A percentile compares a stretch with the other conserved stretches of the same genome.
phyloP scores from a whole-genome alignment of 92 coral and sea anemone genomes.

The Umimayanthus kanabou region DNA sequence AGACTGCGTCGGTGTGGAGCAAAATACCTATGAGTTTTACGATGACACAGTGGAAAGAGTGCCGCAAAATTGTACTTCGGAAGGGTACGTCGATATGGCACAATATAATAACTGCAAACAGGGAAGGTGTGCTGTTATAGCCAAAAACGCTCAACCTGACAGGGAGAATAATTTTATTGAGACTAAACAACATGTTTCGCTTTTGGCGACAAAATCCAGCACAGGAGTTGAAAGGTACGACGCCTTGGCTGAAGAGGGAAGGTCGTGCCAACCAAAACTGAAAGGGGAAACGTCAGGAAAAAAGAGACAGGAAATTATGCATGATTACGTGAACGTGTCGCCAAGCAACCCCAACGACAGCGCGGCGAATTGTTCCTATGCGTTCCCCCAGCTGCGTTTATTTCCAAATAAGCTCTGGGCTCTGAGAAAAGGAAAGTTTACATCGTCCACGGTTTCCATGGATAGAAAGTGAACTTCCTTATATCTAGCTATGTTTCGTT shows the following conservation, averaged over 20 bases:
- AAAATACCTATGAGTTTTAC: background rate
- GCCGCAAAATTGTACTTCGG: background rate
- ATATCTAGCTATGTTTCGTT: too few species aligned
- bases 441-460: background rate
- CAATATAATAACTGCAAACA: background rate
- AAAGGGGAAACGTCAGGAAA: background rate
- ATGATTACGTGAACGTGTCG: conserved; percentile 26
- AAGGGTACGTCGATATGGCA: conserved; percentile 27
- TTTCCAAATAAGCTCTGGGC: conserved; percentile 8
- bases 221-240: background rate
- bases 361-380: conserved; percentile 38
- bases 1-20: background rate
- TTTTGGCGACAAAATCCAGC: background rate
- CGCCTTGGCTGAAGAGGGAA: background rate
- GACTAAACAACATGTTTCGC: background rate
- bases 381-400: conserved; percentile 16
- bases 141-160: background rate
- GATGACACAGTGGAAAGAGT: conserved; percentile 18
- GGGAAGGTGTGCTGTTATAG: background rate
- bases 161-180: background rate
- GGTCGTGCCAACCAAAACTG: background rate
- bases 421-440: background rate
- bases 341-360: conserved; percentile 38
- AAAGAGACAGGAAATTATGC: background rate
- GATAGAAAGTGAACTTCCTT: background rate